These are phyloP conservation scores for Drosophila micromelanica DNA, from an alignment of 1,140 invertebrate species.

Conservation along the genomic window DNA sequence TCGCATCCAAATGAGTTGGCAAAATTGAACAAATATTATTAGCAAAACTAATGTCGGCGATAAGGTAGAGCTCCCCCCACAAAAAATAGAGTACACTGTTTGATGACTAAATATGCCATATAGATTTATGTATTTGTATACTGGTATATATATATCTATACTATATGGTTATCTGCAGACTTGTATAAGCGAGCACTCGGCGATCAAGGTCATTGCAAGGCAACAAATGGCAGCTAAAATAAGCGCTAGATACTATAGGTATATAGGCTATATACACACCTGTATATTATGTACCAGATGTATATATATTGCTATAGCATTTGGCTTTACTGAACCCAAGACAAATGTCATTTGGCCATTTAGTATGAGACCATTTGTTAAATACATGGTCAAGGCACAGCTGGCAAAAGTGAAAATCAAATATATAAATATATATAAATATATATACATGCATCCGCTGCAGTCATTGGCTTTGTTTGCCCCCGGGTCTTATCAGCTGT, in stretches of 20 bases:
- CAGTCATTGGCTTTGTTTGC: conserved; percentile 58
- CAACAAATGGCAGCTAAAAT: conserved; percentile 53
- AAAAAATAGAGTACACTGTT: conserved; percentile 26
- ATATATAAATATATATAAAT: conserved; percentile 8
- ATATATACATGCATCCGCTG: neutral
- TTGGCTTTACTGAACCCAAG: conserved; percentile 2
- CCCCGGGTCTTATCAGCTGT: conserved; percentile 53
- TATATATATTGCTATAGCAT: neutral
- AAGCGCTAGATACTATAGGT: conserved; percentile 44
- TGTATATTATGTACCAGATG: conserved; percentile 21
- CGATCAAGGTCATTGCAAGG: conserved; percentile 54
- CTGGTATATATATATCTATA: conserved; percentile 15
- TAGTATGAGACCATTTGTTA: conserved; percentile 18
- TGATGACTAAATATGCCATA: conserved; percentile 23
- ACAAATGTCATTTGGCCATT: conserved; percentile 23
- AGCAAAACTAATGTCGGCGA: conserved; percentile 5
- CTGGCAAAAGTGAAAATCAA: conserved; percentile 67
- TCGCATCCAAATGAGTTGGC: conserved; percentile 51
- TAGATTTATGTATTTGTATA: conserved; percentile 5
- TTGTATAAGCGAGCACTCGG: conserved; percentile 58
- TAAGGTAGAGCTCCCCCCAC: conserved; percentile 1
- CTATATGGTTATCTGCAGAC: conserved; percentile 24
- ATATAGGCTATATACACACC: conserved; percentile 19
- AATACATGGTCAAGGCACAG: conserved; percentile 25
- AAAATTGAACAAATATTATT: conserved; percentile 10